A percentile compares a stretch with the other conserved stretches of the same genome.
Evolutionary conservation across 30 jellyfish, hydroid and myxozoan genomes (phyloP).

Genomic region (Aurelia aurita complex sp. Pacific): DNA sequence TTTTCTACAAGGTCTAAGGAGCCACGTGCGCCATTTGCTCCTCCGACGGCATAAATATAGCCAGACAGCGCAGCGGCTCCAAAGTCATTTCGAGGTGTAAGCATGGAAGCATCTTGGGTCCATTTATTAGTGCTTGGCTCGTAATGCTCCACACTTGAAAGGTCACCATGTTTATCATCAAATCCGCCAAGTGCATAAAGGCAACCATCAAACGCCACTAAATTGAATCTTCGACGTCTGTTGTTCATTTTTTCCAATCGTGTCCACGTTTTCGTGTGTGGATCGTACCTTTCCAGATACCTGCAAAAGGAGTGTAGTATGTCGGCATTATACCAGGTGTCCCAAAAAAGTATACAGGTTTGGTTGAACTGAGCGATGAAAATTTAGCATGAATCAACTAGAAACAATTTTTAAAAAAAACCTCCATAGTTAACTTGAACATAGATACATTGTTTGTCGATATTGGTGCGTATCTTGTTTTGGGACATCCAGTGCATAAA

Average conservation of each 20-base stretch:
- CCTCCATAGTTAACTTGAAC: too few relatives aligned
- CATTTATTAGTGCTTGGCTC: constrained; percentile 59
- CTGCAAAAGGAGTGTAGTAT: constrained; percentile 5
- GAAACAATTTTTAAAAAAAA: too few relatives aligned
- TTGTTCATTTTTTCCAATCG: constrained; percentile 74
- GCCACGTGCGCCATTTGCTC: constrained; percentile 87
- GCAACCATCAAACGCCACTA: constrained; percentile 46
- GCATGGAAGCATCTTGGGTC: constrained; percentile 82
- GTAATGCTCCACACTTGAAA: constrained; percentile 76
- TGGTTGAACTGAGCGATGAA: too few relatives aligned
- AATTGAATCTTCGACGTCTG: constrained; percentile 90
- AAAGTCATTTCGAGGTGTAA: constrained; percentile 86
- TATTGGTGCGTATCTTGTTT: too few relatives aligned
- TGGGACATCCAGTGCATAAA: too few relatives aligned
- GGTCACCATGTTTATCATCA: constrained; percentile 85
- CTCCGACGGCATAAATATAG: constrained; percentile 86
- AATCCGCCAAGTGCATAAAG: constrained; percentile 96
- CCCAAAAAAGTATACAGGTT: too few relatives aligned
- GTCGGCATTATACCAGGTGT: too few relatives aligned
- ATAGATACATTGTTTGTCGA: too few relatives aligned
- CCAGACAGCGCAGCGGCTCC: constrained; percentile 93
- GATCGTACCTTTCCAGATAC: constrained; percentile 81
- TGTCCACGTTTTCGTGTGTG: constrained; percentile 68
- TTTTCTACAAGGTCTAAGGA: constrained; percentile 83
- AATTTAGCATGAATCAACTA: too few relatives aligned